phyloP scores from a whole-genome alignment of 2,797 vertebrate genomes.

The Squalus acanthias region DNA sequence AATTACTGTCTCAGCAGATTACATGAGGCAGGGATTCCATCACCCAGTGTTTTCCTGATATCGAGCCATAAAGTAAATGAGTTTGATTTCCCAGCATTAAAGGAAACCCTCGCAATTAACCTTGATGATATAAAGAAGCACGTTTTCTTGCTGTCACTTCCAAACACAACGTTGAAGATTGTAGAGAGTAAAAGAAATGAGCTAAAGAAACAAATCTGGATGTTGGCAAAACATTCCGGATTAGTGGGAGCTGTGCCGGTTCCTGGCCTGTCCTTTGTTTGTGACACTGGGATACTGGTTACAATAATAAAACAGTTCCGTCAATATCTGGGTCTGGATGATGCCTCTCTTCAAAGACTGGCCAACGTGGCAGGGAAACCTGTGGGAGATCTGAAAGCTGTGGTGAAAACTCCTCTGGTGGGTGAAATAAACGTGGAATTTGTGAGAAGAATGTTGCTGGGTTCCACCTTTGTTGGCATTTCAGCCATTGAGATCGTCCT shows the following conservation, averaged over 20 bases:
- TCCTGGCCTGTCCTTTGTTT: accelerated
- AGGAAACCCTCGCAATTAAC: not conserved
- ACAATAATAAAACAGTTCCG: not conserved
- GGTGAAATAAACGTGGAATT: slow-evolving; percentile 14
- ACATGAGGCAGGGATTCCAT: not conserved
- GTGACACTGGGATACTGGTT: not conserved
- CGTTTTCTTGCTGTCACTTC: not conserved
- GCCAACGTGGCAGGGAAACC: not conserved
- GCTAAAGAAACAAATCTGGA: slow-evolving; percentile 23
- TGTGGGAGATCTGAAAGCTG: not conserved
- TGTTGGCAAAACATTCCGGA: not conserved
- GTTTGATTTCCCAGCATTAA: slow-evolving; percentile 32
- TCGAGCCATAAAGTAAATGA: not conserved
- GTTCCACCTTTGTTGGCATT: accelerated
- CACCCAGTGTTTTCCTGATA: slow-evolving; percentile 34
- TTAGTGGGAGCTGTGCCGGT: accelerated
- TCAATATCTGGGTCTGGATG: slow-evolving; percentile 8
- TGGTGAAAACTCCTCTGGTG: slow-evolving; percentile 12
- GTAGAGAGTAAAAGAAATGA: slow-evolving; percentile 34
- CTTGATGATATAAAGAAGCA: not conserved
- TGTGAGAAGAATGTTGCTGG: not conserved
- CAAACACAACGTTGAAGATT: not conserved
- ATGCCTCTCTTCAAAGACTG: slow-evolving; percentile 28
- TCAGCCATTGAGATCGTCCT: accelerated
- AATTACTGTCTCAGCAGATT: not conserved